Evolutionary conservation across 2,113 vertebrate species (phyloP).

Genomic region (Arizona elegans): DNA sequence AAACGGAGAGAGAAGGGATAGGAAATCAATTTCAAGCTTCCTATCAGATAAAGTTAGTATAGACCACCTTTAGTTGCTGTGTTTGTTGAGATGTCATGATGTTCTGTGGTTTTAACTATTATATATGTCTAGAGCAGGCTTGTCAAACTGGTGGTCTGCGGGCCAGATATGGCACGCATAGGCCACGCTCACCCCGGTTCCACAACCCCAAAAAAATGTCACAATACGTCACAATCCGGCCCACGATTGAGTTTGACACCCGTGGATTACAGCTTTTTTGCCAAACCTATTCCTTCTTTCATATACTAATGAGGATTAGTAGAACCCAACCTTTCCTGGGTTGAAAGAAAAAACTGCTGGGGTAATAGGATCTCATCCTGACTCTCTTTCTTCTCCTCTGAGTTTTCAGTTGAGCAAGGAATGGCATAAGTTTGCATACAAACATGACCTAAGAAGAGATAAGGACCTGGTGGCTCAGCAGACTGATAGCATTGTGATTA

Average conservation of each 20-base stretch:
- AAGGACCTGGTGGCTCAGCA: not conserved
- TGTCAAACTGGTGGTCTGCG: too few species aligned
- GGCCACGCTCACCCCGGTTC: too few species aligned
- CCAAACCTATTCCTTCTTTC: not conserved
- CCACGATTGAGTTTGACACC: too few species aligned
- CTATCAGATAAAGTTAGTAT: not conserved
- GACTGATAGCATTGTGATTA: too few species aligned
- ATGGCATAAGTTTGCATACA: not conserved
- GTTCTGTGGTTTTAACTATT: not conserved
- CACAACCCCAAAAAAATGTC: too few species aligned
- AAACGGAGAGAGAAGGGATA: not conserved
- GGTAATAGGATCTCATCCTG: not conserved
- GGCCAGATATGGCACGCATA: too few species aligned
- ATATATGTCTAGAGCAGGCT: not conserved
- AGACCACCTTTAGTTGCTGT: not conserved
- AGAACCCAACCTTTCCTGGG: not conserved
- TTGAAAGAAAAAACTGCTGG: not conserved
- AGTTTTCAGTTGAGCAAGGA: not conserved
- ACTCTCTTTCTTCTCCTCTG: not conserved
- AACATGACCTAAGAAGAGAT: not conserved
- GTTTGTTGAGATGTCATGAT: not conserved
- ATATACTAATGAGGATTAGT: not conserved
- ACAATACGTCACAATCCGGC: too few species aligned
- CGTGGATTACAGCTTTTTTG: not conserved
- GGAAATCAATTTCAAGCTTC: not conserved